Evolutionary conservation across 2,113 vertebrate species (phyloP).

Genomic region (Aplodontia rufa): DNA sequence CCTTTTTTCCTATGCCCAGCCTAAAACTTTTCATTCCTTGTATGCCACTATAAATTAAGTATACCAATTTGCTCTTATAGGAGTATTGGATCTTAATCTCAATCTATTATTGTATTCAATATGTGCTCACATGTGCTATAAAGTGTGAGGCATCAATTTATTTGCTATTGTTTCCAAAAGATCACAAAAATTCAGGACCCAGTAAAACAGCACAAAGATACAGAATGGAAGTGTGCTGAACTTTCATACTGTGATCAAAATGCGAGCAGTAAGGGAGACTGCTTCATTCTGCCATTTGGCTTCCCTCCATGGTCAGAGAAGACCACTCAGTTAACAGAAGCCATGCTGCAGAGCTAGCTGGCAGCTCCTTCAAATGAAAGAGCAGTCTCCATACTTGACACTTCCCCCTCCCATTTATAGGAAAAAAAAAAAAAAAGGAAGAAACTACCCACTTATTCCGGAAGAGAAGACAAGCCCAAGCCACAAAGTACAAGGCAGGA

Average conservation of each 20-base stretch:
- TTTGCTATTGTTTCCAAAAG: conserved; percentile 34
- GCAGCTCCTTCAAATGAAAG: not conserved
- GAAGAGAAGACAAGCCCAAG: conserved; percentile 41
- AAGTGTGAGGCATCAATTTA: not conserved
- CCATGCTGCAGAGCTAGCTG: fast-evolving
- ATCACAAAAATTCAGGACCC: not conserved
- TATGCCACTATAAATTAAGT: not conserved
- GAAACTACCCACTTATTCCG: conserved; percentile 18
- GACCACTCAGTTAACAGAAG: not conserved
- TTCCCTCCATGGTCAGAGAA: fast-evolving
- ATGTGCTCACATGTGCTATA: not conserved
- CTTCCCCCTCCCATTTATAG: not conserved
- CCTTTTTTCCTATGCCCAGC: not conserved
- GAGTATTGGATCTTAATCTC: not conserved
- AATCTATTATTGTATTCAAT: not conserved
- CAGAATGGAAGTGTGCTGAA: not conserved
- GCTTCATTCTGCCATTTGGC: not conserved
- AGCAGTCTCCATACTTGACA: not conserved
- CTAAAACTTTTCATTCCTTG: not conserved
- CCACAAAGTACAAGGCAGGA: conserved; percentile 24
- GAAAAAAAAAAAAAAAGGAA: conserved; percentile 10
- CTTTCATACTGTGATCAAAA: not conserved
- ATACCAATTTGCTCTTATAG: not conserved
- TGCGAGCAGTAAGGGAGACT: not conserved
- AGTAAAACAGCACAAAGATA: not conserved